phyloP scores from a whole-genome alignment of 2,888 invertebrate genomes.

The Amitus sp. region DNA sequence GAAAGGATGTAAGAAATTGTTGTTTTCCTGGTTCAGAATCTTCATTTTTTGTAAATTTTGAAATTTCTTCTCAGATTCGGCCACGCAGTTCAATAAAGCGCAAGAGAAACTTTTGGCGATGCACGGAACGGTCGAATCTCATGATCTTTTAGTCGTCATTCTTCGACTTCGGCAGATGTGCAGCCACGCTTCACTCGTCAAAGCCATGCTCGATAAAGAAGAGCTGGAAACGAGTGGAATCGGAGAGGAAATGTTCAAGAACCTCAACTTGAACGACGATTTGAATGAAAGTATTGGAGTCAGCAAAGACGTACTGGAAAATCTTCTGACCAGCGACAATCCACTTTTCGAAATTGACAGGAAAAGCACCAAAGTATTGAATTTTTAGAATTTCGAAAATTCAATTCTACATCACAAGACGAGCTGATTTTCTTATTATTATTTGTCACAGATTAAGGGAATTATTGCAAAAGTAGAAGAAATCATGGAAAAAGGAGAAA shows the following conservation, averaged over 20 bases:
- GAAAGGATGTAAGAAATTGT: neutral
- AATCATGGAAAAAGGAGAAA: conserved; percentile 69
- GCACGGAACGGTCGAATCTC: conserved; percentile 66
- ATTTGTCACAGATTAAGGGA: neutral
- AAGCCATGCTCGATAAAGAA: conserved; percentile 68
- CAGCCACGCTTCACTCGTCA: conserved; percentile 87
- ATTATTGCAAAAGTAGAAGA: conserved; percentile 70
- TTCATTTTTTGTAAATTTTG: conserved; percentile 5
- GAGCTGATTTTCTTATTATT: too few species aligned
- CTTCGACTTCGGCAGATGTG: conserved; percentile 89
- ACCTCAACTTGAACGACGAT: conserved; percentile 36
- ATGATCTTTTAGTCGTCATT: conserved; percentile 81
- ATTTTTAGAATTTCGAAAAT: too few species aligned
- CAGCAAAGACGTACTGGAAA: conserved; percentile 70
- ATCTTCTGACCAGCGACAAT: conserved; percentile 74
- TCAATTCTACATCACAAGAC: too few species aligned
- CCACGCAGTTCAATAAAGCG: conserved; percentile 58
- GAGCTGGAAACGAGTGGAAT: conserved; percentile 63
- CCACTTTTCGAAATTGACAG: conserved; percentile 74
- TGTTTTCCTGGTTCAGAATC: too few species aligned
- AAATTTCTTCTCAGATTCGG: conserved; percentile 33
- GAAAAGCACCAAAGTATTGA: conserved; percentile 72
- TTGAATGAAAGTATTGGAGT: conserved; percentile 64
- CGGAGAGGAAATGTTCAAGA: conserved; percentile 43
- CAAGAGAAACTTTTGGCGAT: conserved; percentile 53